Evolutionary conservation across 2,113 vertebrate genomes (phyloP), one percentile per base, ranked within the genome.

Genomic region (Pheucticus melanocephalus): DNA sequence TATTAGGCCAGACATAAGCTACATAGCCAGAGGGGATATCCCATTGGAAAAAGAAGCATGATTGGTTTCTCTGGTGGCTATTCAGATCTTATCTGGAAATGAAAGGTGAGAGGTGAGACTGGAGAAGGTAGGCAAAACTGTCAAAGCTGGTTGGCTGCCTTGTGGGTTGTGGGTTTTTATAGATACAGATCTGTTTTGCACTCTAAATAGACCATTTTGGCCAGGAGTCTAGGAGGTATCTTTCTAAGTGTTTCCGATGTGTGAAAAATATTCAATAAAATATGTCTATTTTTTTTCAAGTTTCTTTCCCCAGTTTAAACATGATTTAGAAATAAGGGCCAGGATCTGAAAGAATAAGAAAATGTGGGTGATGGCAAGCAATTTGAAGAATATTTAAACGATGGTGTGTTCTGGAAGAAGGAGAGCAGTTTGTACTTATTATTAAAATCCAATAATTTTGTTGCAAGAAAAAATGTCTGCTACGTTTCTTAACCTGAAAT

Each of bases 201-300:
- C 11, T 48, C 28, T 47, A 33, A 66, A 75, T 4, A 61, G 35
- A 65, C 3, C 2, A 35, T 83, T 90, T 73, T 35, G 33, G 28
- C 1, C 17, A 54, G 35, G 5, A 42, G 8, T 66, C 7, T 37
- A 47, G 22, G 10, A 75, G 9, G 5, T 14, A 42, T 1, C 2
- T 12, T 73, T 63, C 81, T 42, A 6, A 87, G 11, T 70, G 7
- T 24, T 77, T 70, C 6, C 6, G 82, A 31, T 22, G 33, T 18
- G 8, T 76, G 31, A 65, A 93, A 89, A 82, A 56, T 44, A 48
- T 11, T 17, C 14, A 27, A 28, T 25, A 15, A 83, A 90, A 35
- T 42, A 22, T 1, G 0, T 57, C 22, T 51, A 20, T 2, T 0
- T 8, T 20, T 66, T 66, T 42, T 42, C 15, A 19, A 23, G 1